phyloP scores from a whole-genome alignment of 2,113 vertebrate species.

The Lagenorhynchus albirostris region DNA sequence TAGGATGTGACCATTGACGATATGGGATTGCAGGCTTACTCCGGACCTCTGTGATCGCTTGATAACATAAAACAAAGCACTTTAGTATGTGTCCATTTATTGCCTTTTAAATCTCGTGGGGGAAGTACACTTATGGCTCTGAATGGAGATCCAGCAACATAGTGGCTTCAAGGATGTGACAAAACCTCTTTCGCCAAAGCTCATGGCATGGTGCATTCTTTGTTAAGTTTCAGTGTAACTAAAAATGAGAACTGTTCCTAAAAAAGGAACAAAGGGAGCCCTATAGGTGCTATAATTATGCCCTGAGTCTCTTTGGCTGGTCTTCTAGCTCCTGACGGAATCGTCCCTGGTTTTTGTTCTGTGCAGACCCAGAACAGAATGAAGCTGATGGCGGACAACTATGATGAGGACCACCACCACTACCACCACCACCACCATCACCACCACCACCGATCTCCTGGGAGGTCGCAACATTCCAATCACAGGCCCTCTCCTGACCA shows the following conservation, averaged over 20 bases:
- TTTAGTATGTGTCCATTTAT: background rate
- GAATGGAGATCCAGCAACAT: background rate
- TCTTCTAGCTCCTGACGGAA: conserved; percentile 52
- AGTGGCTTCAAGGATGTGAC: background rate
- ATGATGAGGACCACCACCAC: conserved; percentile 95
- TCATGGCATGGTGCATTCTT: conserved; percentile 11
- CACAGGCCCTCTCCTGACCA: conserved; percentile 94
- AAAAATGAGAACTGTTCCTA: background rate
- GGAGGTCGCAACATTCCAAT: conserved; percentile 91
- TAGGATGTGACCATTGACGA: background rate
- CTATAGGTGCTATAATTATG: background rate
- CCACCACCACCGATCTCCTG: conserved; percentile 89
- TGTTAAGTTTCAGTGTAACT: conserved; percentile 30
- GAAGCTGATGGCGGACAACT: conserved; percentile 98
- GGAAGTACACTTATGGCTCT: background rate
- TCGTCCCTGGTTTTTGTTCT: conserved; percentile 61
- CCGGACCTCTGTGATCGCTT: background rate
- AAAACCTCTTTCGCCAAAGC: background rate
- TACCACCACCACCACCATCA: conserved; percentile 90
- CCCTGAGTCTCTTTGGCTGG: background rate
- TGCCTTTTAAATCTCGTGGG: background rate
- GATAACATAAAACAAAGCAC: background rate
- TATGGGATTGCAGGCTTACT: background rate
- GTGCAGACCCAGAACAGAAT: conserved; percentile 97
- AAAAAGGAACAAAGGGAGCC: background rate